Evolutionary conservation across 2,113 vertebrate genomes (phyloP).

Genomic region (Centropus bengalensis): DNA sequence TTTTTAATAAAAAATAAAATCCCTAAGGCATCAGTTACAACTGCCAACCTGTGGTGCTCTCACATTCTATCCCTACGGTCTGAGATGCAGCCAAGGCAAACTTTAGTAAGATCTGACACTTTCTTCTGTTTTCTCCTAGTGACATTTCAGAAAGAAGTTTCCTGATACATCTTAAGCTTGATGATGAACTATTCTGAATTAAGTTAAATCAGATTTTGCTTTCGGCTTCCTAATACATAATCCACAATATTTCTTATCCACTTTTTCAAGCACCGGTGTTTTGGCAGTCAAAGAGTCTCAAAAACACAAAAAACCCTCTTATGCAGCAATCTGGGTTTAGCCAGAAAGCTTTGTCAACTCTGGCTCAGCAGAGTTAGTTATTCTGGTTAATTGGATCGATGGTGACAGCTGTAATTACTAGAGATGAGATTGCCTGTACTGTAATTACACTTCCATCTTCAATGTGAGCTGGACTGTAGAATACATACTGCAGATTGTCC

Average conservation of each 20-base stretch:
- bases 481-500: slow-evolving; percentile 65
- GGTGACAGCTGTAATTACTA: slow-evolving; percentile 85
- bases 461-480: slow-evolving; percentile 67
- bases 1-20: not conserved
- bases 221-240: not conserved
- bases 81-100: not conserved
- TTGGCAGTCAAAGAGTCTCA: slow-evolving; percentile 30
- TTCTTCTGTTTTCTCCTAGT: not conserved
- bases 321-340: slow-evolving; percentile 66
- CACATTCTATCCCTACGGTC: not conserved
- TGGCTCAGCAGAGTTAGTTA: slow-evolving; percentile 78
- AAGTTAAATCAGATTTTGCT: not conserved
- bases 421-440: slow-evolving; percentile 79
- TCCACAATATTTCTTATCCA: not conserved
- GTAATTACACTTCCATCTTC: slow-evolving; percentile 82
- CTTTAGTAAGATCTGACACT: not conserved
- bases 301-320: not conserved
- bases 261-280: slow-evolving; percentile 44
- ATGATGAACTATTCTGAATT: not conserved
- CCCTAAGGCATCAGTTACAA: not conserved
- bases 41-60: not conserved
- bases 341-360: slow-evolving; percentile 71
- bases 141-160: not conserved
- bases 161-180: not conserved
- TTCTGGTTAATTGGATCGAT: slow-evolving; percentile 83